Percentiles rank a stretch among this genome's conserved stretches.
Evolutionary conservation across 2,888 invertebrate species (phyloP).

Genomic region (Eupithecia abbreviata): DNA sequence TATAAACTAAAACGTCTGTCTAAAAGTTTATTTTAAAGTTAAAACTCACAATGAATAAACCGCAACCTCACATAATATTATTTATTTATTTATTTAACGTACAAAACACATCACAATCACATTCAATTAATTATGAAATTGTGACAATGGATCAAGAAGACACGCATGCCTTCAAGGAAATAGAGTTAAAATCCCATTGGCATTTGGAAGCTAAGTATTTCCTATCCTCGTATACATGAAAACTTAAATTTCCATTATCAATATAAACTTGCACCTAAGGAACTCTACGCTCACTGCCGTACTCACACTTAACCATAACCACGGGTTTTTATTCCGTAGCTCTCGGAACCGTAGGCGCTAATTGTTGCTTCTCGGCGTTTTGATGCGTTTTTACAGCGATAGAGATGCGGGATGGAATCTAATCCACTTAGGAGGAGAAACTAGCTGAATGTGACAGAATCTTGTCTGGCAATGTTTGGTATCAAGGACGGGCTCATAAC

Average conservation of each 20-base stretch:
- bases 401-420: constrained; percentile 45
- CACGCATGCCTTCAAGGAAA: neutral
- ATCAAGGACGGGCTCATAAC: neutral
- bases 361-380: constrained; percentile 63
- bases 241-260: neutral
- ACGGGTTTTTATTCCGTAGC: constrained; percentile 43
- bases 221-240: neutral
- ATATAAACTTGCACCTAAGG: constrained; percentile 25
- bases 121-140: neutral
- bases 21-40: neutral
- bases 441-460: constrained; percentile 20
- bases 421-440: constrained; percentile 30
- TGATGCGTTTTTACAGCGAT: constrained; percentile 57
- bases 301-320: constrained; percentile 28
- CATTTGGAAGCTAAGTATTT: neutral
- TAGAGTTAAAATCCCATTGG: neutral
- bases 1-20: neutral
- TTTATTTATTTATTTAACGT: too few relatives aligned
- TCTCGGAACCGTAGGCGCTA: constrained; percentile 64
- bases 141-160: neutral
- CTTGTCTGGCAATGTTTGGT: constrained; percentile 10
- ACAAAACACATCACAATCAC: too few relatives aligned
- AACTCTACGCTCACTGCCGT: constrained; percentile 37
- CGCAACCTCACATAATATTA: neutral
- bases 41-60: neutral